Evolutionary conservation across 2,113 vertebrate genomes (phyloP), one percentile per base, ranked within the genome.

Genomic region (Rostratula benghalensis): DNA sequence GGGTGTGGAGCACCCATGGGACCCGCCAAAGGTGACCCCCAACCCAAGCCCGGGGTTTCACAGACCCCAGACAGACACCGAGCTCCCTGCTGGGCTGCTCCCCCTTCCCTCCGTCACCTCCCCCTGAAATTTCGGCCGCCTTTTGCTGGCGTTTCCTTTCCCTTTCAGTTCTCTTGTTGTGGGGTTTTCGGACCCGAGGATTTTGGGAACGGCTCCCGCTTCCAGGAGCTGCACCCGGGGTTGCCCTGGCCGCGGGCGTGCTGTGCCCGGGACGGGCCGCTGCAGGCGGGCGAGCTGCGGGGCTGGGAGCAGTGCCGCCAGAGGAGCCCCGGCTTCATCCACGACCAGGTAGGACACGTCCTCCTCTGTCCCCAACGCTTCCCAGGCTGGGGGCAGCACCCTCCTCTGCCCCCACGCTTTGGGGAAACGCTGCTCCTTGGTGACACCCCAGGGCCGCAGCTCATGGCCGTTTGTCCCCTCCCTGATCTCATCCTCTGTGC

Each of bases 131-230:
- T 61, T 10, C 8, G 31, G 7, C 56, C 31, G 23, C 3, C 1
- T 0, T 0, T 13, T 63, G 31, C 90, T n/a, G 60, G 21, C 1
- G 0, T 30, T 54, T 64, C 69, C 41, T 37, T 95, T 83, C 65
- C 28, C 0, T 94, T 95, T 51, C 93, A 98, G 97, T 95, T 98
- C 87, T 96, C 91, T 0, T 98, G 97, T 33, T 98, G 97, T 23
- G 97, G 97, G 2, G 95, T 98, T 95, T 80, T 90, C 33, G 97
- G 97, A 63, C 94, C 97, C 0, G 93, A 94, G 43, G 97, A 97
- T 67, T 98, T 98, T 35, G 93, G 91, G 79, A 97, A 97, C 0
- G 96, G 96, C 22, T 97, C 96, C 54, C 70, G 25, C 18, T 98
- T 97, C 76, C 94, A 95, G 57, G 89, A 97, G 82, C 79, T 97